Evolutionary conservation across 2,113 vertebrate genomes (phyloP), one percentile per base, ranked within the genome.

Genomic region (Entelurus aequoreus): DNA sequence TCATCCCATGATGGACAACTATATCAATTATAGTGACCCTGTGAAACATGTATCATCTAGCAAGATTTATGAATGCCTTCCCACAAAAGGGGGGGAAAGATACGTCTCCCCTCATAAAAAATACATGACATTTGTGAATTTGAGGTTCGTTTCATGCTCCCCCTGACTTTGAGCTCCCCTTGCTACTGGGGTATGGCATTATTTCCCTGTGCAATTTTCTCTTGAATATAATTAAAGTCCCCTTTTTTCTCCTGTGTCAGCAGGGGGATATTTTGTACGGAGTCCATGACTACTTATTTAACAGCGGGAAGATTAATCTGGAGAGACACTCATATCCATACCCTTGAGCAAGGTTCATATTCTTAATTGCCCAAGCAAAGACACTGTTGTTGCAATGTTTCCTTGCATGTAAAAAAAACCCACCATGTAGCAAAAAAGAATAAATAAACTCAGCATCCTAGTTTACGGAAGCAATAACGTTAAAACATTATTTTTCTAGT

Each of bases 271-370:
- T 78, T 76, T 57, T 68, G 66, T 28, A 28, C 60, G 14, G 69
- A 78, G 79, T 78, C 82, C 85, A 66, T 54, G 68, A 63, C 72
- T 46, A 57, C 74, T 79, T 86, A 82, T 83, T 85, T 84, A 86
- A 80, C 81, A 77, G 61, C 1, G 0, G 56, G 42, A 70, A 72
- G 55, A 84, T 79, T 64, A 77, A 76, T 84, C 78, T 69, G 81
- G 64, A 71, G 72, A 84, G 74, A 61, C 67, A 63, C 74, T 65
- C 51, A 36, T 74, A 70, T 79, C 75, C 64, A 60, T 76, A 77
- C 81, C 86, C 88, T 87, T 88, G 85, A 82, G 78, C 76, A 78
- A 84, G 65, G 81, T 68, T 77, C 82, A 78, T 67, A 72, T 83
- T 66, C 78, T 82, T 84, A 86, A 89, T 86, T 87, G 79, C 72